These are phyloP conservation scores for Microctenopoma stevenorrisi DNA, from an alignment of 2,797 vertebrate genomes.

Conservation along the genomic window DNA sequence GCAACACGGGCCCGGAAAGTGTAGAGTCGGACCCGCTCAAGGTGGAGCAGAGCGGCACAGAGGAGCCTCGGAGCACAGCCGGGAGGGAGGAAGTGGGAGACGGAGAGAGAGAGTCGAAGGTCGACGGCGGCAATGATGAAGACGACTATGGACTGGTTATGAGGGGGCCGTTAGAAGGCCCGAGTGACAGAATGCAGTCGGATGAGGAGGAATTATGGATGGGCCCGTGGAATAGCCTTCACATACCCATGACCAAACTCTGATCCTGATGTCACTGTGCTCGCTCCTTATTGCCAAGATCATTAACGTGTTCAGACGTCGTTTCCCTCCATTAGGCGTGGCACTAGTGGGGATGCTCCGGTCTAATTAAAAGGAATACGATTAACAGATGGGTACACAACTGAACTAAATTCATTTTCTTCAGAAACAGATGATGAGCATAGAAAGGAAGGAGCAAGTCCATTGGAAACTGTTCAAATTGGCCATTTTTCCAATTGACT, in stretches of 20 bases:
- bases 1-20: slow-evolving; percentile 70
- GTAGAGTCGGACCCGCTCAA: slow-evolving; percentile 63
- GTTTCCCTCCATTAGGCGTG: slow-evolving; percentile 69
- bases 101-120: slow-evolving; percentile 83
- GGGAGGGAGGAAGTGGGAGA: slow-evolving; percentile 67
- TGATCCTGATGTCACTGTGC: slow-evolving; percentile 74
- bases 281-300: slow-evolving; percentile 62
- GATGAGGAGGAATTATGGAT: slow-evolving; percentile 98
- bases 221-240: slow-evolving; percentile 98
- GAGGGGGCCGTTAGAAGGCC: slow-evolving; percentile 85
- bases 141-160: slow-evolving; percentile 77
- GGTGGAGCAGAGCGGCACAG: slow-evolving; percentile 70
- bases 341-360: slow-evolving; percentile 40
- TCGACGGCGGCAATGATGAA: slow-evolving; percentile 70
- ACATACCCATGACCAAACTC: slow-evolving; percentile 99
- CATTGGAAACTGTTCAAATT: slow-evolving; percentile 5
- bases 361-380: slow-evolving; percentile 24
- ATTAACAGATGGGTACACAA: slow-evolving; percentile 25
- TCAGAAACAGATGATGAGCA: slow-evolving; percentile 12
- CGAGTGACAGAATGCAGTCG: slow-evolving; percentile 90
- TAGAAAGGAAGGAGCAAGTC: not conserved
- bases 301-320: slow-evolving; percentile 62
- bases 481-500: slow-evolving; percentile 14
- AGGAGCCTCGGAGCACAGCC: slow-evolving; percentile 57
- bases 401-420: slow-evolving; percentile 6